phyloP scores from a whole-genome alignment of 2,113 vertebrate species.

The Phoenicopterus ruber region DNA sequence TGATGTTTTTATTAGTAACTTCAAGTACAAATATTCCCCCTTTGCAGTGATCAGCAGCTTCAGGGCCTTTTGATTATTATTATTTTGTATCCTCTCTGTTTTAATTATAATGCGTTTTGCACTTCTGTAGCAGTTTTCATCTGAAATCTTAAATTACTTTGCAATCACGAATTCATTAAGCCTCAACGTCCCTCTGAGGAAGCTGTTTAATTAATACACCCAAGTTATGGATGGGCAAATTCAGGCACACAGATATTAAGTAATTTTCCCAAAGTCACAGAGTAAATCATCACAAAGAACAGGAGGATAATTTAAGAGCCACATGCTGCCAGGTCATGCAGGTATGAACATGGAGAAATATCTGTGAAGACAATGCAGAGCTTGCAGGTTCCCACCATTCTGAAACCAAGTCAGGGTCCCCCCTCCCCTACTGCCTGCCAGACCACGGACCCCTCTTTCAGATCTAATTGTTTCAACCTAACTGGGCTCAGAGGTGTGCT shows the following conservation, averaged over 20 bases:
- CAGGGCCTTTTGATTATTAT: not conserved
- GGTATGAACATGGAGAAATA: not conserved
- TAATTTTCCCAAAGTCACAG: not conserved
- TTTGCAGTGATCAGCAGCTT: not conserved
- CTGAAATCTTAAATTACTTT: constrained; percentile 43
- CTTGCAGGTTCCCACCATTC: not conserved
- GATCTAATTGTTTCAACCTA: not conserved
- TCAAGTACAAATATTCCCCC: not conserved
- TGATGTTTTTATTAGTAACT: not conserved
- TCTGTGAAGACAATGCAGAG: not conserved
- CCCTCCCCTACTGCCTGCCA: not conserved
- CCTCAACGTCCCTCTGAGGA: not conserved
- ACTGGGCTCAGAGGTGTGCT: not conserved
- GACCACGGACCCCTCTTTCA: not conserved
- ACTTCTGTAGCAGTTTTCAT: not conserved
- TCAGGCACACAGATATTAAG: not conserved
- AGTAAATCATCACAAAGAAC: not conserved
- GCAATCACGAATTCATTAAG: constrained; percentile 24
- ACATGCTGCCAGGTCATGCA: not conserved
- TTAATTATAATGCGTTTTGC: not conserved
- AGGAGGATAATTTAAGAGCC: not conserved
- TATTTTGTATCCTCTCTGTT: not conserved
- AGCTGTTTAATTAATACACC: constrained; percentile 1
- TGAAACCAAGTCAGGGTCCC: not conserved
- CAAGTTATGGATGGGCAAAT: not conserved